Conservation (phyloP, 1,140 invertebrate species). For the Zaprionus tsacasi region DNA sequence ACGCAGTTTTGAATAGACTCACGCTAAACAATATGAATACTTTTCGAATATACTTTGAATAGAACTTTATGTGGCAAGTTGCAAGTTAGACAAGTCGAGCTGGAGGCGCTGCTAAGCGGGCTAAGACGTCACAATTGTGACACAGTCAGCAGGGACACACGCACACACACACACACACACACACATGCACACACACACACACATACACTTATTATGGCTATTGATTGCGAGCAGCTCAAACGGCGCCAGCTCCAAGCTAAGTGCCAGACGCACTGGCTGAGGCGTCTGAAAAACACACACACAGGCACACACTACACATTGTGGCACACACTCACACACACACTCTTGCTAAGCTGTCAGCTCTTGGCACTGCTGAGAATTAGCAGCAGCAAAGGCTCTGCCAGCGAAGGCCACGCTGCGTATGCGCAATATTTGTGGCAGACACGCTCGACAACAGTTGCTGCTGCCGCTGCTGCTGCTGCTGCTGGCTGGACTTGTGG, state of each 20-base stretch:
- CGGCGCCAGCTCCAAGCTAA: slow-evolving; percentile 40
- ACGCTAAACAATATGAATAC: neutral
- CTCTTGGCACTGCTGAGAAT: slow-evolving; percentile 39
- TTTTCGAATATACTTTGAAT: neutral
- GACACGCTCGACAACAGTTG: too few relatives aligned
- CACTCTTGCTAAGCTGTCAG: slow-evolving; percentile 20
- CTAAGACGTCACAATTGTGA: slow-evolving; percentile 47
- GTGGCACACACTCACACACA: neutral
- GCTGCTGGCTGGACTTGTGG: neutral
- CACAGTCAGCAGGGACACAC: slow-evolving; percentile 15
- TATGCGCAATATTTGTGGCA: slow-evolving; percentile 41
- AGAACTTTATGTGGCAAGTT: neutral
- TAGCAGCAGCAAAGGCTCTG: slow-evolving; percentile 22
- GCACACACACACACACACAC: slow-evolving; percentile 10
- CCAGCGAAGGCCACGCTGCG: slow-evolving; percentile 41
- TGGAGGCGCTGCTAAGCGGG: neutral
- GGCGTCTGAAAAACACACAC: slow-evolving; percentile 7
- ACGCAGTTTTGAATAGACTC: neutral
- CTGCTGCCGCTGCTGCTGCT: too few relatives aligned
- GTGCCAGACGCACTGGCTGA: slow-evolving; percentile 42
- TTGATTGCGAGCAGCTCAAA: slow-evolving; percentile 20
- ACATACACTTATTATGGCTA: neutral
- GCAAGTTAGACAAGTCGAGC: neutral
- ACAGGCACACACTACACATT: slow-evolving; percentile 9
- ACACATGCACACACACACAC: slow-evolving; percentile 1